Conservation (phyloP, 2,113 vertebrate species). For the Raja brachyura region DNA sequence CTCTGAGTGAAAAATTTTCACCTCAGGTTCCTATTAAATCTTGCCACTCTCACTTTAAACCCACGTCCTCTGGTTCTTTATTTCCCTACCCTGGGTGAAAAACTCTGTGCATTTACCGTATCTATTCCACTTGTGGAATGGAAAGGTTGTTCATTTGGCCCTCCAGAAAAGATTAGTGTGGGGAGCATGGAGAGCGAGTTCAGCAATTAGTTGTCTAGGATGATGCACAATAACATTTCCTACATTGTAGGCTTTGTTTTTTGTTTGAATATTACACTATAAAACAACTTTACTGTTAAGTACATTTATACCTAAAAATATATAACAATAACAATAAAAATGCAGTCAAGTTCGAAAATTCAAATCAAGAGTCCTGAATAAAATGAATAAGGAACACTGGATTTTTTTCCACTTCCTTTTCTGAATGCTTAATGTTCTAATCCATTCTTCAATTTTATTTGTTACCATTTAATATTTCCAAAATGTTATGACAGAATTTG, state of each 20-base stretch:
- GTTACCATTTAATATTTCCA: not conserved
- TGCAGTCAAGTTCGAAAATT: not conserved
- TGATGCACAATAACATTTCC: not conserved
- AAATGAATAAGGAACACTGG: not conserved
- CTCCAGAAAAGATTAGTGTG: too few species aligned
- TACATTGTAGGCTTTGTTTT: not conserved
- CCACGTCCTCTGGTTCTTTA: too few species aligned
- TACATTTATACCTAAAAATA: not conserved
- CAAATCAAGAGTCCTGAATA: not conserved
- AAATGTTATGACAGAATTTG: not conserved
- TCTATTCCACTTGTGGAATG: too few species aligned
- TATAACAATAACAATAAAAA: not conserved
- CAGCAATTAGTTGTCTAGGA: too few species aligned
- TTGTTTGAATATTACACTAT: not conserved
- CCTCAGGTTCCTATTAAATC: too few species aligned
- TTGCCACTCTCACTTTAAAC: too few species aligned
- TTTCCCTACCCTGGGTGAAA: too few species aligned
- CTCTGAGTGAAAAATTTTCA: too few species aligned
- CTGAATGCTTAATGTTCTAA: not conserved
- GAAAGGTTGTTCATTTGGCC: too few species aligned
- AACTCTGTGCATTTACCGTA: too few species aligned
- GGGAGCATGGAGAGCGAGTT: too few species aligned
- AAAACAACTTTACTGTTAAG: not conserved
- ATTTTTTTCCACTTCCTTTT: not conserved
- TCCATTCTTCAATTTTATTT: not conserved